A percentile compares a stretch with the other conserved stretches of the same genome.
These are phyloP conservation scores for Phenganax stokvisi DNA, from an alignment of 92 coral and sea anemone species.

Conservation along the genomic window DNA sequence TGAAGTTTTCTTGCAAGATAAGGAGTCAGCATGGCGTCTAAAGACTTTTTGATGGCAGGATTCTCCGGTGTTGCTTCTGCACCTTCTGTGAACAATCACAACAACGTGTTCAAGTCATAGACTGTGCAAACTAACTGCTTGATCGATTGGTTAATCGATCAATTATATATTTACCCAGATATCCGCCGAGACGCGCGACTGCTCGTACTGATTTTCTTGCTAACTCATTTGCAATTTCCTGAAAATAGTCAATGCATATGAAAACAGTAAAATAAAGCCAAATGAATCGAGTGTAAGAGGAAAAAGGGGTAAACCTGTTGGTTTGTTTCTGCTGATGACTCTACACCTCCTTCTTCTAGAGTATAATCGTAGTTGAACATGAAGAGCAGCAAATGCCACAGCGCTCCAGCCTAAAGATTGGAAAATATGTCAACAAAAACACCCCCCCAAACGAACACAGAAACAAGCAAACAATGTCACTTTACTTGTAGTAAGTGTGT, in stretches of 20 bases:
- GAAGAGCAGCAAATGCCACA: slow-evolving; percentile 85
- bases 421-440: background rate
- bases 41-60: slow-evolving; percentile 90
- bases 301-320: slow-evolving; percentile 62
- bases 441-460: background rate
- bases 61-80: slow-evolving; percentile 87
- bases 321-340: slow-evolving; percentile 76
- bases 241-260: background rate
- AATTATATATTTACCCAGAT: slow-evolving; percentile 54
- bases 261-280: background rate
- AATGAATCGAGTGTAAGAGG: background rate
- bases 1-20: slow-evolving; percentile 87
- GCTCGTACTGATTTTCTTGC: slow-evolving; percentile 82
- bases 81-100: slow-evolving; percentile 52
- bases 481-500: slow-evolving; percentile 83
- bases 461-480: background rate
- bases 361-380: slow-evolving; percentile 92
- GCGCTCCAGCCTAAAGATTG: slow-evolving; percentile 68
- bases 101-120: background rate
- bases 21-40: slow-evolving; percentile 85
- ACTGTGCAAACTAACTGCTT: no score
- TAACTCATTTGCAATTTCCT: slow-evolving; percentile 85
- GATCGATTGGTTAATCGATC: background rate
- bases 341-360: slow-evolving; percentile 94
- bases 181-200: slow-evolving; percentile 91